These are phyloP conservation scores for Hirundichthys speculiger DNA, from an alignment of 2,113 vertebrate genomes.

Conservation along the genomic window DNA sequence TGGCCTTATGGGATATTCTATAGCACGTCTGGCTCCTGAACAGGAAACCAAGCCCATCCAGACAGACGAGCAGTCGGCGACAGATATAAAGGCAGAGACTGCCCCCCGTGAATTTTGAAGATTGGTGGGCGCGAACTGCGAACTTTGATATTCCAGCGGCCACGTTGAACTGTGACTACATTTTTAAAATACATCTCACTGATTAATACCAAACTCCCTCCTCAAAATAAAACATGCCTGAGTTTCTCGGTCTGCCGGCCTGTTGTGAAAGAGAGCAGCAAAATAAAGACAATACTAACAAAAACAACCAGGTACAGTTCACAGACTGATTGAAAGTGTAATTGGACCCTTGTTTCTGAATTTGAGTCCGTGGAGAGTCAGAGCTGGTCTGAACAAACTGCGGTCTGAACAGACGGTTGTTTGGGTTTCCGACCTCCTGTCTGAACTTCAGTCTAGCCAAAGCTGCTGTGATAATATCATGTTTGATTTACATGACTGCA, in stretches of 20 bases:
- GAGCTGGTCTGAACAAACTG: neutral
- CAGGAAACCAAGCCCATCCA: slow-evolving; percentile 63
- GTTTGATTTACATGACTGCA: slow-evolving; percentile 22
- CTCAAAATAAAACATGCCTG: no score
- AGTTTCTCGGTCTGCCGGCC: no score
- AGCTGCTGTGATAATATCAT: slow-evolving; percentile 19
- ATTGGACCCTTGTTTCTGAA: slow-evolving; percentile 9
- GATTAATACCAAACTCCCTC: no score
- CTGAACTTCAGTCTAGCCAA: slow-evolving; percentile 21
- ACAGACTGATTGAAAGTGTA: neutral
- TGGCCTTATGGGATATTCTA: slow-evolving; percentile 60
- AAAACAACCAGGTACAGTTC: neutral
- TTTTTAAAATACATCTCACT: no score
- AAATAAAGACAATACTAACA: neutral
- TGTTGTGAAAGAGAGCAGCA: neutral
- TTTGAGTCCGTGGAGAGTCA: neutral
- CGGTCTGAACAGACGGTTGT: neutral
- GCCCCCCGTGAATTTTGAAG: no score
- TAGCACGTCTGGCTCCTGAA: slow-evolving; percentile 56
- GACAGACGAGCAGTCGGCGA: slow-evolving; percentile 21
- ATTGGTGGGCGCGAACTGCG: neutral
- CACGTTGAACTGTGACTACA: no score
- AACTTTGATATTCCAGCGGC: slow-evolving; percentile 1
- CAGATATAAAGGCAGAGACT: slow-evolving; percentile 28
- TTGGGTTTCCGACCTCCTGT: slow-evolving; percentile 10